These are phyloP conservation scores for Spatulosminthurus flaviceps DNA, from an alignment of 2,888 invertebrate species.

Conservation along the genomic window DNA sequence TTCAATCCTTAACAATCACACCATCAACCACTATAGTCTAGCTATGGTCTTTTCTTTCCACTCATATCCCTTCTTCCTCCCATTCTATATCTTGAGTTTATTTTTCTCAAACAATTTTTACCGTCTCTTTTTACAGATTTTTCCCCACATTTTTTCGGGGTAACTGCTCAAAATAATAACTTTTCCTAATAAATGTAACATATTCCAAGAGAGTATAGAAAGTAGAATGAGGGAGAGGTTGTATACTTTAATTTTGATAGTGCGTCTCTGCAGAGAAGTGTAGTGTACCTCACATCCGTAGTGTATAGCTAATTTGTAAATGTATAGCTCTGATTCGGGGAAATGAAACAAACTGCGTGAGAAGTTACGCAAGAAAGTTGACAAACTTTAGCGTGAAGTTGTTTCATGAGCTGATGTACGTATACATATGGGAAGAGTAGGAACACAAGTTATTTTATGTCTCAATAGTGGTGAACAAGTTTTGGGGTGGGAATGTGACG, in stretches of 20 bases:
- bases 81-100: no score
- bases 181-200: no score
- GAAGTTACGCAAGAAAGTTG: constrained; percentile 18
- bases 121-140: no score
- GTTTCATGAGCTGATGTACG: background rate
- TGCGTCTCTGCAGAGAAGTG: no score
- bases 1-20: constrained; percentile 19
- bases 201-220: no score
- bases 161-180: no score
- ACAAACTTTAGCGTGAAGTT: background rate
- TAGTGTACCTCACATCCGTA: background rate
- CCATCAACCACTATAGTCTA: background rate
- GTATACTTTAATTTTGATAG: no score
- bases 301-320: background rate
- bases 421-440: background rate
- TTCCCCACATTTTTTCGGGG: no score
- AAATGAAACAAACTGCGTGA: background rate
- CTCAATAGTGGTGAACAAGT: no score
- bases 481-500: background rate
- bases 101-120: no score
- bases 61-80: no score
- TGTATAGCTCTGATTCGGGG: background rate
- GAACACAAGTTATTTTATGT: background rate
- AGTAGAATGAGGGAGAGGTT: no score
- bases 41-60: background rate